Evolutionary conservation across 2,888 invertebrate species (phyloP), one percentile per base, ranked within the genome.

Genomic region (Toxonevra muliebris): DNA sequence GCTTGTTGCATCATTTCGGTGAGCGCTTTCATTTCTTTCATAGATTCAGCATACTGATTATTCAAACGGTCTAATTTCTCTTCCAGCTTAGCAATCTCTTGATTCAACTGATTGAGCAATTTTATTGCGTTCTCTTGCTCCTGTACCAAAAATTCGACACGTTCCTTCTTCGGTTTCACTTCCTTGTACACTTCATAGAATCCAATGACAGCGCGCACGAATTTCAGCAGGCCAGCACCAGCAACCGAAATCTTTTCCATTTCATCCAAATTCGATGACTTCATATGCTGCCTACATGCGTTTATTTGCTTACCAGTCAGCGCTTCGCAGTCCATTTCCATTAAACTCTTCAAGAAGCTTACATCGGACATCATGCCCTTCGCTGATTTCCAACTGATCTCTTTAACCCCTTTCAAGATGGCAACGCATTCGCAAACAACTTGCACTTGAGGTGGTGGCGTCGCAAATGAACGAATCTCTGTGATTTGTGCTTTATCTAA

Each of bases 291-390:
- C 71, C 90, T 91, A 10, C 92, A 91, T 1, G 88, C 88, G 74
- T 90, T 90, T 13, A 92, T 90, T 81, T 93, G 93, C 12, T 87
- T 87, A 73, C 88, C 87, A 0, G 93, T 93, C 69, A 94, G 90
- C 5, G 89, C 87, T 77, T 94, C 92, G 76, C 90, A 93, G 81
- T 97, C 94, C 91, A 97, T 92, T 83, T 95, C 94, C 85, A 92
- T 92, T 45, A 97, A 87, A 63, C 89, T 89, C 62, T 89, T 88
- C 48, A 97, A 84, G 85, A 96, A 97, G 83, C 89, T 92, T 0
- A 94, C 92, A 80, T 97, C 96, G 0, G 94, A 90, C 96, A 97
- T 95, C 92, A 97, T 93, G 1, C 89, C 93, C 84, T 93, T 96
- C 0, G 96, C 95, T 1, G 92, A 89, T 82, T 96, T 96, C 96